Evolutionary conservation across 2,797 vertebrate genomes (phyloP), one percentile per base, ranked within the genome.

Genomic region (Sebastes glaucus): DNA sequence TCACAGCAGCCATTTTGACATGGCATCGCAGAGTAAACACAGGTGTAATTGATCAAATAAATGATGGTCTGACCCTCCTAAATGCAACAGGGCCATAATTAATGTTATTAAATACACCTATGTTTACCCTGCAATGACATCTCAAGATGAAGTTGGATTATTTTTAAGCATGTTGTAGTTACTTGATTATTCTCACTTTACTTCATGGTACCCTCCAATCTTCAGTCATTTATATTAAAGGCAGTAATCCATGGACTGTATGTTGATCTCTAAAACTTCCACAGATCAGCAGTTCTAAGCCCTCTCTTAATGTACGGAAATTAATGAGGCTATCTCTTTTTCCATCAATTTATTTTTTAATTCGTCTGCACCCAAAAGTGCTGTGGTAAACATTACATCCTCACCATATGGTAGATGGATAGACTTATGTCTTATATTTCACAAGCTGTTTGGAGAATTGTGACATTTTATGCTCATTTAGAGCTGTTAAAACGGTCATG

Each of bases 141-240:
- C 16, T 49, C 18, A 53, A 53, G 49, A 53, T 53, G 20, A 53
- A 53, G 9, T 53, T 46, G 42, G 16, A 46, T 46, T 46, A n/a
- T 52, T 53, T 0, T 53, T 0, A 14, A 53, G 59, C 7, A 10
- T 53, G n/a, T 53, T 53, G 14, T 55, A 53, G 59, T 49, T 62
- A 57, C 49, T 18, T 35, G 18, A 60, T 56, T 25, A 52, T 20
- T 35, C 22, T 49, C 53, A 1, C 25, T 46, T 35, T 28, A 70
- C 72, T 77, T 77, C 63, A 7, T 57, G 49, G 49, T 63, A 61
- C 55, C 63, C 74, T 73, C 5, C 60, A 62, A 27, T 56, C 13
- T 49, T 42, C 52, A 53, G 18, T 38, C 49, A 9, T 62, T 67
- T 55, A 4, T 61, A 10, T 67, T 55, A 16, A 67, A 57, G 66